Conservation (phyloP, 2,888 invertebrate species). For the Tetanocera ferruginea region DNA sequence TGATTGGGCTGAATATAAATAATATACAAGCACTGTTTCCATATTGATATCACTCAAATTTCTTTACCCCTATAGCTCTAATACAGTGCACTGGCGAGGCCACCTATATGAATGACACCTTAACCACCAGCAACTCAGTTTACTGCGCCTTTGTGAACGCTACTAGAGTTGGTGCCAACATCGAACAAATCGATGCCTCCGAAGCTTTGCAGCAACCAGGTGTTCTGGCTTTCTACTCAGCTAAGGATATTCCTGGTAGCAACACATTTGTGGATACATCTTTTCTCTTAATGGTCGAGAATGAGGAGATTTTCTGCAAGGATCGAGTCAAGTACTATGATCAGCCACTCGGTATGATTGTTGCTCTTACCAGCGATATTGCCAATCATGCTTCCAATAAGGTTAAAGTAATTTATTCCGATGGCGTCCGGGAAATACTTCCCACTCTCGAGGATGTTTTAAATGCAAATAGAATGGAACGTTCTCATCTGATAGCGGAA, state of each 20-base stretch:
- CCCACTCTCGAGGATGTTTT: slow-evolving; percentile 71
- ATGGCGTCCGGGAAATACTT: slow-evolving; percentile 58
- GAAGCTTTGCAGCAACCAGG: slow-evolving; percentile 76
- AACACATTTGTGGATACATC: slow-evolving; percentile 70
- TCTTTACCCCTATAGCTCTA: slow-evolving; percentile 67
- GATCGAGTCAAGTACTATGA: slow-evolving; percentile 73
- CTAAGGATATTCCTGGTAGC: slow-evolving; percentile 78
- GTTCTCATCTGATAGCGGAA: slow-evolving; percentile 52
- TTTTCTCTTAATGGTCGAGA: slow-evolving; percentile 50
- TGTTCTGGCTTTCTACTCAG: slow-evolving; percentile 75
- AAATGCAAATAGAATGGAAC: slow-evolving; percentile 52
- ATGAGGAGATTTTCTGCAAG: slow-evolving; percentile 68
- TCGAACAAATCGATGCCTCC: slow-evolving; percentile 74
- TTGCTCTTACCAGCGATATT: slow-evolving; percentile 74
- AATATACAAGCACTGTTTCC: too few relatives aligned
- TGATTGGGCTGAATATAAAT: too few relatives aligned
- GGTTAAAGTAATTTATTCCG: slow-evolving; percentile 72
- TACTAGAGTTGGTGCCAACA: slow-evolving; percentile 73
- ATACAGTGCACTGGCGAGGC: slow-evolving; percentile 82
- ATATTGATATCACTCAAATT: neutral
- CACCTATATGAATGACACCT: slow-evolving; percentile 82
- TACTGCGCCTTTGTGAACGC: slow-evolving; percentile 75
- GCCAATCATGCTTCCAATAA: slow-evolving; percentile 74
- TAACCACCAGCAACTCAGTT: slow-evolving; percentile 76
- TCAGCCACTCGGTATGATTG: slow-evolving; percentile 82